Evolutionary conservation across 2,888 invertebrate genomes (phyloP), one percentile per base, ranked within the genome.

Genomic region (Drosophila fungiperda): DNA sequence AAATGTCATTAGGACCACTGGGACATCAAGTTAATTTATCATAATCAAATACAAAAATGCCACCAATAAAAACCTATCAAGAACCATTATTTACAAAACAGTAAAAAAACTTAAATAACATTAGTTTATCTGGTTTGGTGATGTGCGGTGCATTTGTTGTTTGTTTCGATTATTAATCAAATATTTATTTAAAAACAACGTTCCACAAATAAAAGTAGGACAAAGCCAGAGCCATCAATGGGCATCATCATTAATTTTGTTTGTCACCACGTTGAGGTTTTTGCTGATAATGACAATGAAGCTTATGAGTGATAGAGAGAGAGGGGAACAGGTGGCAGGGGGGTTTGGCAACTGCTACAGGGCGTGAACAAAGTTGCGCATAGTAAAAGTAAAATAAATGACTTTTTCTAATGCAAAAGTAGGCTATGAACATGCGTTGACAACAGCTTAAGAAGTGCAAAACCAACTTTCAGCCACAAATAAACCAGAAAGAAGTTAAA

Each of bases 201-300:
- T 62, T 74, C 26, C 11, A 3, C 15, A n/a, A 40, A 26, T 33
- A 62, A 75, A 78, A 73, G 60, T 69, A 48, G 68, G 29, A 58
- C 53, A 59, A 48, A 65, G 50, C 68, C 67, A 76, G 63, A 55
- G 69, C 63, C 65, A 62, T 77, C 76, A 75, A 81, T 68, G 68
- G 50, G 73, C 54, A 66, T 72, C 76, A 86, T 86, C 88, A 89
- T 89, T 87, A 85, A 87, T 87, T 75, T 82, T 82, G 61, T 75
- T 76, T 83, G 88, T 85, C 86, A 73, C 76, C 74, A 84, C 69
- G 70, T 73, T 66, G 50, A 66, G 42, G 45, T 20, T 29, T 48
- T 61, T 35, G 60, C 75, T 73, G 82, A 77, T 81, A 83, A 86
- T 85, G 79, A 83, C 75, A 79, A 71, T 69, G 61, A 42, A 61